A percentile compares a stretch with the other conserved stretches of the same genome.
Conservation (phyloP, 2,888 invertebrate species). For the Emmelina monodactyla region DNA sequence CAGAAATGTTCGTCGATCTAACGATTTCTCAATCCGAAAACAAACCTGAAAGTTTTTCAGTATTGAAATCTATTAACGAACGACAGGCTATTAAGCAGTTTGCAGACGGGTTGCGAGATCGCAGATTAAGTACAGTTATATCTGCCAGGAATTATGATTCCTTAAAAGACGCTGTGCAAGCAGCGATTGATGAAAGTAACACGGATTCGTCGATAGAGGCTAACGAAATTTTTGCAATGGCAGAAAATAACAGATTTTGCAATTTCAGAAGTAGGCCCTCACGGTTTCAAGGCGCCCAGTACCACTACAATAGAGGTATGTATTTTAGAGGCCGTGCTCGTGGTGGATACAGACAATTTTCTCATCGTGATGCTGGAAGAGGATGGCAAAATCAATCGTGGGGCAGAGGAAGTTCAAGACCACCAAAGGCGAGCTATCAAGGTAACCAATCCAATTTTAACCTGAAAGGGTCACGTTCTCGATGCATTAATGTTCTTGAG, state of each 20-base stretch:
- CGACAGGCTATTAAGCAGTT: constrained; percentile 9
- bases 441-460: too few species aligned
- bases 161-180: constrained; percentile 11
- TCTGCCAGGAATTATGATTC: constrained; percentile 8
- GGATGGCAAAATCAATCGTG: too few species aligned
- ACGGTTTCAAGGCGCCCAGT: too few species aligned
- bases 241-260: background rate
- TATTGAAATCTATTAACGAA: constrained; percentile 7
- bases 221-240: background rate
- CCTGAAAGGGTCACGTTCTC: too few species aligned
- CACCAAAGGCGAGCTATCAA: too few species aligned
- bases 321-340: too few species aligned
- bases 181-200: constrained; percentile 10
- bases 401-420: too few species aligned
- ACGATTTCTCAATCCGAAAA: constrained; percentile 9
- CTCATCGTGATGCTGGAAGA: too few species aligned
- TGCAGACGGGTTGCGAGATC: constrained; percentile 9
- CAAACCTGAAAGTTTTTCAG: constrained; percentile 1
- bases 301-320: background rate
- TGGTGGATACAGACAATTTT: too few species aligned
- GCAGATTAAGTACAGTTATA: constrained; percentile 8
- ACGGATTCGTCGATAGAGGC: background rate
- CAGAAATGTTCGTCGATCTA: constrained; percentile 7
- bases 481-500: too few species aligned
- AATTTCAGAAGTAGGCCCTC: too few species aligned